phyloP scores from a whole-genome alignment of 2,797 vertebrate species.

The Sternotherus odoratus region DNA sequence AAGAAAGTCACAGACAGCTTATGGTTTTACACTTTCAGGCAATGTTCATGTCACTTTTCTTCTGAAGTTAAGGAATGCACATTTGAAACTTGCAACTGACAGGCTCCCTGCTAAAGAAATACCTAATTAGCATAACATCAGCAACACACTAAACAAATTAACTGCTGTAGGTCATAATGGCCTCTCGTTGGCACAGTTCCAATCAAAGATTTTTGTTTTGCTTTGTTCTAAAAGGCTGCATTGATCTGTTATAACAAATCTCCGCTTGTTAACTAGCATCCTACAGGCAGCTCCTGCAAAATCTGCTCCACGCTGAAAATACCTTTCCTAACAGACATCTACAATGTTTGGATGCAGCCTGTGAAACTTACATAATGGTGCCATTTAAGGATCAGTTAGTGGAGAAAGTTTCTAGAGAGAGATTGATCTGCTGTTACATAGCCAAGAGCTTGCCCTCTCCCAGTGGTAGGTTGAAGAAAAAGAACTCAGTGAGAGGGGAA shows the following conservation, averaged over 20 bases:
- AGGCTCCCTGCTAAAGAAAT: conserved; percentile 51
- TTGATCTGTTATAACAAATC: conserved; percentile 12
- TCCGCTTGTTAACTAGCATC: conserved; percentile 41
- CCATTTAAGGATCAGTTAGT: not conserved
- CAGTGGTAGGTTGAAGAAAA: not conserved
- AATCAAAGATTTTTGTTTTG: conserved; percentile 42
- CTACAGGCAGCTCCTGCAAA: not conserved
- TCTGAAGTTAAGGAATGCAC: conserved; percentile 7
- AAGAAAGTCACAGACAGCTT: not conserved
- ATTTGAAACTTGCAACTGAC: conserved; percentile 39
- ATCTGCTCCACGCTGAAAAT: conserved; percentile 1
- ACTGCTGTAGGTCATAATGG: conserved; percentile 37
- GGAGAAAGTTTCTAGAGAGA: conserved; percentile 1
- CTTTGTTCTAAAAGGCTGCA: conserved; percentile 63
- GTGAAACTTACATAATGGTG: not conserved
- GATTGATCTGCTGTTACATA: conserved; percentile 4
- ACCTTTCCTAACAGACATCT: not conserved
- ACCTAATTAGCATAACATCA: conserved; percentile 62
- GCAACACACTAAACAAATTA: conserved; percentile 57
- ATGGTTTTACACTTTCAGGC: not conserved
- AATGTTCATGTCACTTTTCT: not conserved
- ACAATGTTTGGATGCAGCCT: not conserved
- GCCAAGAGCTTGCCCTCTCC: not conserved
- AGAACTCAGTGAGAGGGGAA: not conserved
- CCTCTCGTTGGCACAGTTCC: conserved; percentile 58